These are phyloP conservation scores for Leucania comma DNA, from an alignment of 2,888 invertebrate genomes.

Conservation along the genomic window DNA sequence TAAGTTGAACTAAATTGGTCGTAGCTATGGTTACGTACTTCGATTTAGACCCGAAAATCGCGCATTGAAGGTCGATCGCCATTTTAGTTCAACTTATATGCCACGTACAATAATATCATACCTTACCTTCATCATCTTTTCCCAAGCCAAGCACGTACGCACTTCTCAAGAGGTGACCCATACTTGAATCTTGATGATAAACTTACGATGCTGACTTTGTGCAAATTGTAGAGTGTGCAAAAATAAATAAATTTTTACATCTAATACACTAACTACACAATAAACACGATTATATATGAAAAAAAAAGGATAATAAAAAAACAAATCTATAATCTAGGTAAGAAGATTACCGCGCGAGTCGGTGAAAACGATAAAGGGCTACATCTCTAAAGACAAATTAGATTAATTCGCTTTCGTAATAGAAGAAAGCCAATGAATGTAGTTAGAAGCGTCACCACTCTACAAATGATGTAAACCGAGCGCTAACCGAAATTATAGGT, in stretches of 20 bases:
- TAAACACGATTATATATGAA: constrained; percentile 59
- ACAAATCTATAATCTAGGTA: constrained; percentile 61
- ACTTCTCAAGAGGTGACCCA: constrained; percentile 86
- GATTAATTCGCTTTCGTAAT: constrained; percentile 72
- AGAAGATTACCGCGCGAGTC: constrained; percentile 85
- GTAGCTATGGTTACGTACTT: no score
- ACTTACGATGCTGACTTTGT: constrained; percentile 85
- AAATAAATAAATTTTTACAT: constrained; percentile 66
- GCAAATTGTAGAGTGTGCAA: constrained; percentile 78
- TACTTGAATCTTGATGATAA: constrained; percentile 70
- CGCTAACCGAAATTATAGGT: constrained; percentile 88
- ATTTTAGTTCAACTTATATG: no score
- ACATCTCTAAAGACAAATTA: constrained; percentile 83
- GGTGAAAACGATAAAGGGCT: constrained; percentile 82
- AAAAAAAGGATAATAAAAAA: constrained; percentile 64
- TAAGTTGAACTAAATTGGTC: no score
- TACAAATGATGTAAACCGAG: constrained; percentile 84
- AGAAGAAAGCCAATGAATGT: constrained; percentile 81
- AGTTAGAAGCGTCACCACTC: constrained; percentile 79
- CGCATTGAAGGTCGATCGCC: no score
- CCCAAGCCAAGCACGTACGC: constrained; percentile 82
- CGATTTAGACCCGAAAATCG: no score
- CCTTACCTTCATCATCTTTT: constrained; percentile 82
- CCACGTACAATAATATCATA: constrained; percentile 4
- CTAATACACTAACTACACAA: constrained; percentile 68